These are phyloP conservation scores for Pandemis cinnamomeana DNA, from an alignment of 2,888 invertebrate species.

Conservation along the genomic window DNA sequence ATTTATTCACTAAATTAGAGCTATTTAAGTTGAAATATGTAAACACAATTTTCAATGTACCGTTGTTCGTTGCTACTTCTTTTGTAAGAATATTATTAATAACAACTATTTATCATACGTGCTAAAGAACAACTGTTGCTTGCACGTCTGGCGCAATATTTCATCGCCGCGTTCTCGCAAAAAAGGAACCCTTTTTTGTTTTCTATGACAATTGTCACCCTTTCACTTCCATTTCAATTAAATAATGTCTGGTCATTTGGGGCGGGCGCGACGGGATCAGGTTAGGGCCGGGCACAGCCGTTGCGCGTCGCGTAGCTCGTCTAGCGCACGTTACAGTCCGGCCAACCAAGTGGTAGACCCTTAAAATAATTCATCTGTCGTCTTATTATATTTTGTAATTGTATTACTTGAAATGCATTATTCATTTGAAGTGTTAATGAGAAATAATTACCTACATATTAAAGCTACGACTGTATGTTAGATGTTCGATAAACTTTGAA, in stretches of 20 bases:
- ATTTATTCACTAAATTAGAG: constrained; percentile 23
- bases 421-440: too few species aligned
- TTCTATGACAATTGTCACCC: constrained; percentile 84
- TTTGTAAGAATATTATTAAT: constrained; percentile 41
- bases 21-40: constrained; percentile 43
- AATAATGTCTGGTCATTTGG: constrained; percentile 85
- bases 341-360: not conserved
- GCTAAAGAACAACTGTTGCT: constrained; percentile 80
- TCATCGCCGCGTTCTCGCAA: constrained; percentile 74
- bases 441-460: too few species aligned
- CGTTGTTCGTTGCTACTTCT: constrained; percentile 7
- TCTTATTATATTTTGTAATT: too few species aligned
- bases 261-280: constrained; percentile 60
- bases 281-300: constrained; percentile 42
- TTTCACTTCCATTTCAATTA: constrained; percentile 83
- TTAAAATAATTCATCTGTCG: not conserved
- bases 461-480: too few species aligned
- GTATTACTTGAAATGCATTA: too few species aligned
- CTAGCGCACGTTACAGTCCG: not conserved
- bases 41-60: constrained; percentile 13
- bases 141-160: constrained; percentile 82
- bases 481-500: too few species aligned
- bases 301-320: constrained; percentile 43
- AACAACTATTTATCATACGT: constrained; percentile 51
- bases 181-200: constrained; percentile 80